Conservation (phyloP, 2,888 invertebrate genomes). For the Heliconius charithonia region DNA sequence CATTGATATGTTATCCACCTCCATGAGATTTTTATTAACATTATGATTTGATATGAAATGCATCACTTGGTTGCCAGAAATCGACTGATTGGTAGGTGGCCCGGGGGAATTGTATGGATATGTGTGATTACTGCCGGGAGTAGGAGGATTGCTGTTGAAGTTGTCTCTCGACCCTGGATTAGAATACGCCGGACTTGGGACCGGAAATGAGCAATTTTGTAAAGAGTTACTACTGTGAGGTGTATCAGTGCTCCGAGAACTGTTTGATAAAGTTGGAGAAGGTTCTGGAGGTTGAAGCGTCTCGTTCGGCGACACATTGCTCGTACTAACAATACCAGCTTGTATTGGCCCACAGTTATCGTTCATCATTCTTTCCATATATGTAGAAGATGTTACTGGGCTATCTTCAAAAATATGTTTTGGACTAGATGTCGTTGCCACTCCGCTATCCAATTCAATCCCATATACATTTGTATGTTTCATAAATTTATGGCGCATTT, state of each 20-base stretch:
- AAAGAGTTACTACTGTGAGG: conserved; percentile 71
- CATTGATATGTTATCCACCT: conserved; percentile 81
- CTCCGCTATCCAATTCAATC: conserved; percentile 74
- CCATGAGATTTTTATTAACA: conserved; percentile 80
- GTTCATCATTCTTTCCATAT: conserved; percentile 83
- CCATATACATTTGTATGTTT: conserved; percentile 67
- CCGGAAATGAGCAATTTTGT: conserved; percentile 70
- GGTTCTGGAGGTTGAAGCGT: conserved; percentile 81
- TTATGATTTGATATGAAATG: conserved; percentile 81
- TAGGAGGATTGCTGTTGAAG: conserved; percentile 69
- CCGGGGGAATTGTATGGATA: conserved; percentile 74
- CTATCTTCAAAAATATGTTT: conserved; percentile 81
- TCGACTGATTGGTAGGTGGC: conserved; percentile 63
- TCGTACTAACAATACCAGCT: conserved; percentile 93
- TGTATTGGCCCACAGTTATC: conserved; percentile 90
- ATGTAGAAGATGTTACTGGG: conserved; percentile 88
- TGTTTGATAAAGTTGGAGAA: conserved; percentile 84
- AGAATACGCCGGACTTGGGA: conserved; percentile 80
- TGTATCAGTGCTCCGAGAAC: conserved; percentile 79
- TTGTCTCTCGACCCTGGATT: conserved; percentile 74
- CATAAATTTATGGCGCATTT: conserved; percentile 70
- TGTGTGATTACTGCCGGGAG: conserved; percentile 65
- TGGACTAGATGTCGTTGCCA: conserved; percentile 79
- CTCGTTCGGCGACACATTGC: conserved; percentile 89
- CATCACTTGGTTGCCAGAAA: conserved; percentile 77